Evolutionary conservation across 2,113 vertebrate species (phyloP).

Genomic region (Nerophis lumbriciformis): DNA sequence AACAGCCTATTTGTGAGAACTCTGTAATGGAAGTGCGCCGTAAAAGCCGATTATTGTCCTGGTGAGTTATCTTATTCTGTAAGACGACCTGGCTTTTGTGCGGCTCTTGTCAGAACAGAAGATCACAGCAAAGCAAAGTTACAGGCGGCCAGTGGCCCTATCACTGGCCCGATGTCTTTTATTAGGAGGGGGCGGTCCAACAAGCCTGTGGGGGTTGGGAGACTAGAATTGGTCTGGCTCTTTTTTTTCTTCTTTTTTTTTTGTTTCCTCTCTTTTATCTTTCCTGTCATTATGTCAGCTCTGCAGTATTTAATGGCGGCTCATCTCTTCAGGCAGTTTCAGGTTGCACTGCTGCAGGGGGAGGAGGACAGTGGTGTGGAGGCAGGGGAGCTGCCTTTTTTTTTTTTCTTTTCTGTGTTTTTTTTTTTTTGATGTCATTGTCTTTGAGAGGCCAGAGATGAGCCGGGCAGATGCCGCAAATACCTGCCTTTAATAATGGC

Average conservation of each 20-base stretch:
- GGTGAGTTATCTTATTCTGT: constrained; percentile 14
- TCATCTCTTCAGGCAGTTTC: constrained; percentile 70
- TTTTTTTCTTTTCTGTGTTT: constrained; percentile 6
- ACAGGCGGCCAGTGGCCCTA: constrained; percentile 50
- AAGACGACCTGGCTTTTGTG: constrained; percentile 31
- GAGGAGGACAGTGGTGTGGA: constrained; percentile 33
- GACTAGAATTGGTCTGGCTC: constrained; percentile 61
- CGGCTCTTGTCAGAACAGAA: constrained; percentile 27
- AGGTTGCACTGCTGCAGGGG: constrained; percentile 62
- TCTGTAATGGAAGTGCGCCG: neutral
- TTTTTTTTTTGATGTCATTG: constrained; percentile 58
- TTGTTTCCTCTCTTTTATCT: constrained; percentile 68
- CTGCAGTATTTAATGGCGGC: constrained; percentile 71
- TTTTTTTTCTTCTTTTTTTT: constrained; percentile 54
- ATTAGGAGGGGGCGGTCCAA: constrained; percentile 45
- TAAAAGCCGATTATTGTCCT: neutral
- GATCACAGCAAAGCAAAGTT: constrained; percentile 50
- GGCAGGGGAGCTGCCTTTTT: constrained; percentile 21
- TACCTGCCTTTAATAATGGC: constrained; percentile 35
- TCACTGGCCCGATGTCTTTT: constrained; percentile 57
- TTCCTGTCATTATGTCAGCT: constrained; percentile 73
- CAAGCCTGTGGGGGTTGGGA: constrained; percentile 46
- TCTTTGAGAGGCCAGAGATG: constrained; percentile 45
- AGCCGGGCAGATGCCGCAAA: constrained; percentile 57
- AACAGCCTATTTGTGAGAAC: neutral